Evolutionary conservation across 2,888 invertebrate species (phyloP), one percentile per base, ranked within the genome.

Genomic region (Fragum whitleyi): DNA sequence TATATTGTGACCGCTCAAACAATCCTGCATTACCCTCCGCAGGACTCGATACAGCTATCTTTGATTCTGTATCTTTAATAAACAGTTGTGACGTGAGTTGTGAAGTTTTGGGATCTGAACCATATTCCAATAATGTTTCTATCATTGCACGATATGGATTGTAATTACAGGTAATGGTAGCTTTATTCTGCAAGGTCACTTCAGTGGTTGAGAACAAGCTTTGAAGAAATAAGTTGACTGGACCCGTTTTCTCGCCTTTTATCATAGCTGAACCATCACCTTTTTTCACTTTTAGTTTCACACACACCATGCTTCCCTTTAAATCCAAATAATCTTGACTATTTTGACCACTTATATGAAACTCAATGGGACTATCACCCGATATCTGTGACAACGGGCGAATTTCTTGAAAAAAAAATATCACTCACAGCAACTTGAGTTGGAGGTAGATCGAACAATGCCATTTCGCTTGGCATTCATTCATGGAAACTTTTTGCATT

Each of bases 301-400:
- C 74, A 62, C 59, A 73, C 1, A 74, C 9, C 26, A 74, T 61
- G 14, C 32, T 62, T 23, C 39, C 53, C 47, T 65, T 77, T 42
- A 77, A 59, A 67, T 79, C 79, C 19, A 71, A 19, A 57, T 65
- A 79, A 59, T 74, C 74, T 70, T 70, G 70, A n/a, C 62, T 65
- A 23, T 74, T 74, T 67, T 79, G 77, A 6, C 55, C 59, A 59
- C 53, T 74, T 7, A 79, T 79, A 3, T 21, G 42, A 55, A 79
- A 79, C 59, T 79, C 71, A 19, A 74, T 59, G 0, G 74, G 74
- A 32, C 71, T 57, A 26, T 74, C 79, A 11, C 62, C 55, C n/a
- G 79, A 68, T 16, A 79, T 23, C 47, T 74, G 74, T 19, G 79
- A 79, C 23, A 74, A 7, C 0, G 71, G 79, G 28, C 79, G 70